Evolutionary conservation across 2,797 vertebrate genomes (phyloP).

Genomic region (Tragopan temminckii): DNA sequence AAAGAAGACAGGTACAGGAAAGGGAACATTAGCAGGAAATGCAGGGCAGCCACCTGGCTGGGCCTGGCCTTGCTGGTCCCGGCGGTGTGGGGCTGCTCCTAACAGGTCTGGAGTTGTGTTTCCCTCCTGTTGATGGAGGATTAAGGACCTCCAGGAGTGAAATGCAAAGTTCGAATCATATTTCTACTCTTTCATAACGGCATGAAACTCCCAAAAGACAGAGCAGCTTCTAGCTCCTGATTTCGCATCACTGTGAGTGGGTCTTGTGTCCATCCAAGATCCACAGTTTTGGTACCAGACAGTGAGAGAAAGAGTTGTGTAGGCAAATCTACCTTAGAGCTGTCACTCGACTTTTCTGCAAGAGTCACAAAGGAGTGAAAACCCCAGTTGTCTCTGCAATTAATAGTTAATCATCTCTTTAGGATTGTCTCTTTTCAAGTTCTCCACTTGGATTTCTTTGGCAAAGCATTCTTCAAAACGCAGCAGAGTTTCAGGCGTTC

Average conservation of each 20-base stretch:
- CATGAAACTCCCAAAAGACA: background rate
- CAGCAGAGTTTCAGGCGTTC: background rate
- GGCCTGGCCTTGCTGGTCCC: background rate
- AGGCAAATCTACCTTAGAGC: background rate
- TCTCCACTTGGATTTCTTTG: background rate
- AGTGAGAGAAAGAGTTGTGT: background rate
- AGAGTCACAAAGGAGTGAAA: background rate
- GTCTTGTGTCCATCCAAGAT: background rate
- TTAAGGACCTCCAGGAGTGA: background rate
- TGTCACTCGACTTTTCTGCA: background rate
- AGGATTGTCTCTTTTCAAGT: background rate
- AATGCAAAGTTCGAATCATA: background rate
- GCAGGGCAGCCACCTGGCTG: background rate
- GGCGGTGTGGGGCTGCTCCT: background rate
- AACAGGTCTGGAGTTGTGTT: background rate
- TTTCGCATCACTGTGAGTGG: background rate
- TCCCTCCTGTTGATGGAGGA: background rate
- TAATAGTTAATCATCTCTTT: background rate
- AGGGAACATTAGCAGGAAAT: background rate
- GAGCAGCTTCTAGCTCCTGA: background rate
- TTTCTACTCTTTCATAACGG: background rate
- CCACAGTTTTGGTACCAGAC: rapidly evolving
- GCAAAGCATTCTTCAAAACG: background rate
- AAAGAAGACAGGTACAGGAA: background rate
- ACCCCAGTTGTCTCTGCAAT: background rate